These are phyloP conservation scores for Callyntrura guangdongensis DNA, from an alignment of 2,888 invertebrate species.

Conservation along the genomic window DNA sequence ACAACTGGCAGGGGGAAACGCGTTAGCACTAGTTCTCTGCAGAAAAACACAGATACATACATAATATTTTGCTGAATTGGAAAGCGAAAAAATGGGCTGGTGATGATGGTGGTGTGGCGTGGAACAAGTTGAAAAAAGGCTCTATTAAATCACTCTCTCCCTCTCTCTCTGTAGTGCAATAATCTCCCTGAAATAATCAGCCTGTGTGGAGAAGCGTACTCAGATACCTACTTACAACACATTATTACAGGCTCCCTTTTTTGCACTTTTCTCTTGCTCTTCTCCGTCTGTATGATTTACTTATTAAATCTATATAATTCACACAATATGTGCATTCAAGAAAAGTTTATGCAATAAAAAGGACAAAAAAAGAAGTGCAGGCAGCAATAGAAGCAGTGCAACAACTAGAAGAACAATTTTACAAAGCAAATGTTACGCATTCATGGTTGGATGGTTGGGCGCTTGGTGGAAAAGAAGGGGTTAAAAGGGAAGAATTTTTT, in stretches of 20 bases:
- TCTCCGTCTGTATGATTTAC: too few species aligned
- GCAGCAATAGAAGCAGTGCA: neutral
- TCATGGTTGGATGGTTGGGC: neutral
- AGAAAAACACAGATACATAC: neutral
- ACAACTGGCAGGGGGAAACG: slow-evolving; percentile 15
- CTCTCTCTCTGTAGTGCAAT: too few species aligned
- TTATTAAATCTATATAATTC: too few species aligned
- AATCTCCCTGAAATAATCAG: too few species aligned
- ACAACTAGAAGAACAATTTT: neutral
- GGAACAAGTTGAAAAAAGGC: neutral
- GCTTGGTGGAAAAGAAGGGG: neutral
- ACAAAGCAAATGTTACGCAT: slow-evolving; percentile 45
- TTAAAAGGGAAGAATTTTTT: slow-evolving; percentile 36
- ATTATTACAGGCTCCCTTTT: neutral
- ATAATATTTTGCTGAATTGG: neutral
- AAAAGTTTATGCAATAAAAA: neutral
- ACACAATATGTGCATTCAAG: too few species aligned
- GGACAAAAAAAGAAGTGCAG: neutral
- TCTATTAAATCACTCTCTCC: neutral
- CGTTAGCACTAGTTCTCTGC: neutral
- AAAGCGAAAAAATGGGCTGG: neutral
- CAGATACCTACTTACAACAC: neutral
- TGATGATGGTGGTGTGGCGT: neutral
- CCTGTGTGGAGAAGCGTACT: too few species aligned
- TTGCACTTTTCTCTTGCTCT: neutral